Conservation (phyloP, 2,797 vertebrate species). For the Manis javanica region DNA sequence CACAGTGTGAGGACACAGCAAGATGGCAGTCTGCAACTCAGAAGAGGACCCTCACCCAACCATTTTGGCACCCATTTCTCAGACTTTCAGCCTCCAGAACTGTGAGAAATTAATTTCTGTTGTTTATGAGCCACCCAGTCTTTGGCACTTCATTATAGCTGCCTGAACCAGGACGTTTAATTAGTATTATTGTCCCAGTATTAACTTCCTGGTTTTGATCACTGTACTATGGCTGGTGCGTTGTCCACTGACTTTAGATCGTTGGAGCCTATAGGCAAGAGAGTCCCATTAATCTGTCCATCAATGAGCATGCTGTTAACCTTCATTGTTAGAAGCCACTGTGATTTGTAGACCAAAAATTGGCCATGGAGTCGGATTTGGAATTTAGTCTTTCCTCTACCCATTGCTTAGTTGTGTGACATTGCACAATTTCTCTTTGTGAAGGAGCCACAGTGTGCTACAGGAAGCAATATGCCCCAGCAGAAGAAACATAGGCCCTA, state of each 20-base stretch:
- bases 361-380: slow-evolving; percentile 67
- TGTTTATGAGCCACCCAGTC: not conserved
- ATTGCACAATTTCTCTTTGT: slow-evolving; percentile 51
- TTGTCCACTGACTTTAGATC: slow-evolving; percentile 70
- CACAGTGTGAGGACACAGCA: not conserved
- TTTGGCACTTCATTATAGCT: not conserved
- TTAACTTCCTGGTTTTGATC: slow-evolving; percentile 23
- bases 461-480: slow-evolving; percentile 10
- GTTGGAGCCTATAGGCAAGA: slow-evolving; percentile 60
- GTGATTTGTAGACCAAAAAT: slow-evolving; percentile 75
- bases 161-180: not conserved
- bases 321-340: slow-evolving; percentile 65
- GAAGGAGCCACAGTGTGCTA: slow-evolving; percentile 41
- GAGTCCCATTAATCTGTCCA: slow-evolving; percentile 64
- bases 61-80: not conserved
- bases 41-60: not conserved
- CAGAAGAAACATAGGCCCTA: not conserved
- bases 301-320: slow-evolving; percentile 59
- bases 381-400: slow-evolving; percentile 57
- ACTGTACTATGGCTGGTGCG: slow-evolving; percentile 3
- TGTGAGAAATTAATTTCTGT: not conserved
- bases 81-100: not conserved
- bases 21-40: not conserved
- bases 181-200: not conserved
- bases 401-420: slow-evolving; percentile 47